Conservation (phyloP, 2,888 invertebrate genomes). For the Omphaloscelis lunosa region DNA sequence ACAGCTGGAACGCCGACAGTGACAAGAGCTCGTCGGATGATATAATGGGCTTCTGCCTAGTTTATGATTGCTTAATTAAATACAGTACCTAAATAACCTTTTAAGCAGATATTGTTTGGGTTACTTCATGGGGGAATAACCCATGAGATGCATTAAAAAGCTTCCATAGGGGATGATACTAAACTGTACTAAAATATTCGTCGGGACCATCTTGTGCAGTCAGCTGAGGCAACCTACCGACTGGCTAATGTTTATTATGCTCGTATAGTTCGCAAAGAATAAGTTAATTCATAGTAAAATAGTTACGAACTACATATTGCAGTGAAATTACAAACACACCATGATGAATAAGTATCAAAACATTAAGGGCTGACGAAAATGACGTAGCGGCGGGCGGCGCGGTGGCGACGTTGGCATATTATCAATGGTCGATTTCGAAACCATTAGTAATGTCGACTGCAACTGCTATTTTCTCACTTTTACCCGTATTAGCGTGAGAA, state of each 20-base stretch:
- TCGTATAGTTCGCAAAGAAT: not conserved
- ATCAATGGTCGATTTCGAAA: constrained; percentile 29
- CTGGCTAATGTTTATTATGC: not conserved
- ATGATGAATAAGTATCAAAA: constrained; percentile 15
- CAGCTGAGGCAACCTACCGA: too few species aligned
- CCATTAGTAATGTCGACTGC: constrained; percentile 17
- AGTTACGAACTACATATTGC: not conserved
- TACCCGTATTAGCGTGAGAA: constrained; percentile 41
- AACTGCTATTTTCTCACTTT: constrained; percentile 41
- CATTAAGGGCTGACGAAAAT: constrained; percentile 8
- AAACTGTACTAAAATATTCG: not conserved
- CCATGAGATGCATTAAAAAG: not conserved
- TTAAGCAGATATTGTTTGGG: not conserved
- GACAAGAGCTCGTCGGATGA: too few species aligned
- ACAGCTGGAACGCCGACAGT: too few species aligned
- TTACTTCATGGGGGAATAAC: not conserved
- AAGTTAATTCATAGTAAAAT: not conserved
- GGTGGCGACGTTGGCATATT: constrained; percentile 27
- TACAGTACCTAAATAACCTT: not conserved
- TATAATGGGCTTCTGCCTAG: not conserved
- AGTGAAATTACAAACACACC: constrained; percentile 1
- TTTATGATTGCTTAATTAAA: not conserved
- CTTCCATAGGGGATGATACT: not conserved
- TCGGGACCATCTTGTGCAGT: not conserved
- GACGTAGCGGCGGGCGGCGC: not conserved